phyloP scores from a whole-genome alignment of 2,113 vertebrate genomes.

The Lagopus muta region DNA sequence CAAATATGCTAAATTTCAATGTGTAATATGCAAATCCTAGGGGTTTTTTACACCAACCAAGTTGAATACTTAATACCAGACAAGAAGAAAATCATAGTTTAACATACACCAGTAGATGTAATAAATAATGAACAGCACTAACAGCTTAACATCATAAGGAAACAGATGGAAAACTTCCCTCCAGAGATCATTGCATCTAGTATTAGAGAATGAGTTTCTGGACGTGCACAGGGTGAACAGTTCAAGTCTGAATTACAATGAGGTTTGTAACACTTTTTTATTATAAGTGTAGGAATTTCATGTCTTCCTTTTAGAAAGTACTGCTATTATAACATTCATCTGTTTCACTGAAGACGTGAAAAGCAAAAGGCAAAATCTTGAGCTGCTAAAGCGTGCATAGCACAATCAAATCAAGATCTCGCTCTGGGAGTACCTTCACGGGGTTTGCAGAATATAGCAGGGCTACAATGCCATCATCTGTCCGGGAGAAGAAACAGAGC shows the following conservation, averaged over 20 bases:
- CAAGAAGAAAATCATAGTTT: constrained; percentile 72
- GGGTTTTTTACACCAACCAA: constrained; percentile 55
- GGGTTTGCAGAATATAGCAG: constrained; percentile 50
- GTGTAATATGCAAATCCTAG: constrained; percentile 62
- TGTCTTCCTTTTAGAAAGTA: constrained; percentile 73
- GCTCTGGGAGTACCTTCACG: constrained; percentile 32
- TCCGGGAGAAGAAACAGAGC: constrained; percentile 64
- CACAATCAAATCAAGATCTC: constrained; percentile 49
- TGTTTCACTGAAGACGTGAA: constrained; percentile 64
- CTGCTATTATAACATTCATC: constrained; percentile 67
- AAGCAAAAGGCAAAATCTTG: constrained; percentile 65
- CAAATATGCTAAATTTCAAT: constrained; percentile 64
- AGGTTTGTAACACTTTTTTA: constrained; percentile 67
- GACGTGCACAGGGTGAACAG: constrained; percentile 75
- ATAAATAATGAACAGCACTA: constrained; percentile 78
- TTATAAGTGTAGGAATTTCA: constrained; percentile 74
- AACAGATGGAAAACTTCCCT: constrained; percentile 82
- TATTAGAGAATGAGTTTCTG: constrained; percentile 79
- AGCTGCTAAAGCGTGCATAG: constrained; percentile 36
- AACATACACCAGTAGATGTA: constrained; percentile 69
- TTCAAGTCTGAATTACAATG: constrained; percentile 81
- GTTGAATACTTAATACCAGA: constrained; percentile 69
- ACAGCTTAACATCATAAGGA: constrained; percentile 76
- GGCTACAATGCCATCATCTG: constrained; percentile 76
- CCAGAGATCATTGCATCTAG: constrained; percentile 76